Percentiles rank a stretch among this genome's conserved stretches.
Conservation (phyloP, 1,140 invertebrate genomes). For the Periplaneta americana region DNA sequence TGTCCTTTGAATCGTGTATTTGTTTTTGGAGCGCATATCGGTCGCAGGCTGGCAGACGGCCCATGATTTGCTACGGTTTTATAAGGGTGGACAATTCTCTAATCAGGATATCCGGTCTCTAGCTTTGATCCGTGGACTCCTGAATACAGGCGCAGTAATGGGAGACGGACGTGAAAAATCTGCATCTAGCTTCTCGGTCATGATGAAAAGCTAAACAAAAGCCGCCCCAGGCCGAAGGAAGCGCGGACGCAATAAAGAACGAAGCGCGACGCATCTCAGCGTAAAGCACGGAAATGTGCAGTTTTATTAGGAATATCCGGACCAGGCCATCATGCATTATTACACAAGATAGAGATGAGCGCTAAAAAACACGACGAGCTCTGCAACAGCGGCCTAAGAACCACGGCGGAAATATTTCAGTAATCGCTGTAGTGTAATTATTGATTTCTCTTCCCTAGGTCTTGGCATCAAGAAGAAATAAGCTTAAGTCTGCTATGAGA, state of each 20-base stretch:
- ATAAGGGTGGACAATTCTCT: not conserved
- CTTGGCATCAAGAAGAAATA: too few relatives aligned
- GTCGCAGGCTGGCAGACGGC: too few relatives aligned
- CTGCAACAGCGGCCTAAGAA: not conserved
- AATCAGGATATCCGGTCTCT: not conserved
- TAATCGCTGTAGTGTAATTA: too few relatives aligned
- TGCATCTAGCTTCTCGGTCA: not conserved
- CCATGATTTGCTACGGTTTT: too few relatives aligned
- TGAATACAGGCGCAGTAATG: too few relatives aligned
- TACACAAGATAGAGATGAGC: not conserved
- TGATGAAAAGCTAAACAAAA: not conserved
- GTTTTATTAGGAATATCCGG: not conserved
- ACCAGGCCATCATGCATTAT: not conserved
- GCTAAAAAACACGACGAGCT: not conserved
- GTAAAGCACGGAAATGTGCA: not conserved
- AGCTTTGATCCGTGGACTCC: not conserved
- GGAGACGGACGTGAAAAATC: too few relatives aligned
- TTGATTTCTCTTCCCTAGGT: too few relatives aligned
- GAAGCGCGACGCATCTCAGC: not conserved
- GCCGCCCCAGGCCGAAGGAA: not conserved
- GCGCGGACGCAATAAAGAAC: not conserved
- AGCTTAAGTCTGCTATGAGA: too few relatives aligned
- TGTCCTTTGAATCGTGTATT: too few relatives aligned
- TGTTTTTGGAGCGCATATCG: too few relatives aligned
- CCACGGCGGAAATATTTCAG: too few relatives aligned